phyloP scores from a whole-genome alignment of 2,797 vertebrate genomes.

The Helostoma temminkii region DNA sequence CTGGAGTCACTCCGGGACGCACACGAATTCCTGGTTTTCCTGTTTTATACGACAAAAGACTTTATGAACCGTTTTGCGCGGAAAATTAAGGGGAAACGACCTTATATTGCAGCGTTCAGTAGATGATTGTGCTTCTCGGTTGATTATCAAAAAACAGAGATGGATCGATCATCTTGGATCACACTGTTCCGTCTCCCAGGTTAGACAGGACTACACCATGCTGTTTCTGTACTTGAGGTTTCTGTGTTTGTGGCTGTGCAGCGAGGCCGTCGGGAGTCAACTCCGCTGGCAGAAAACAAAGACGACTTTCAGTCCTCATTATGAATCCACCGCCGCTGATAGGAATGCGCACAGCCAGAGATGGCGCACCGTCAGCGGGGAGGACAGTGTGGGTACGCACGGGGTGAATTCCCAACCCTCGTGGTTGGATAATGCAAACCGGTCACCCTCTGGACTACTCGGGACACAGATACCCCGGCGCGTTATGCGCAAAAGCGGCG shows the following conservation, averaged over 20 bases:
- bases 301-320: conserved; percentile 40
- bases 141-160: conserved; percentile 10
- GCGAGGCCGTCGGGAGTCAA: conserved; percentile 45
- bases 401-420: neutral
- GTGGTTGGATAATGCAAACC: neutral
- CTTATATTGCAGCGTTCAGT: neutral
- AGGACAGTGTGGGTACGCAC: conserved; percentile 2
- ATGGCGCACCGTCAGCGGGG: conserved; percentile 41
- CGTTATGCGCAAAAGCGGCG: conserved; percentile 42
- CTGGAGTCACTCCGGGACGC: conserved; percentile 43
- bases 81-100: conserved; percentile 12
- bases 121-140: neutral
- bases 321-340: conserved; percentile 30
- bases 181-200: neutral
- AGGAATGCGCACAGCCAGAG: conserved; percentile 41
- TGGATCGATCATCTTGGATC: conserved; percentile 42
- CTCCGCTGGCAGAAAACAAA: conserved; percentile 41
- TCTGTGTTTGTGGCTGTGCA: conserved; percentile 63
- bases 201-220: conserved; percentile 54
- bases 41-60: neutral
- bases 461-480: neutral
- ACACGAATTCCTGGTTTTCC: conserved; percentile 29
- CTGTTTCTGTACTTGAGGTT: conserved; percentile 40
- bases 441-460: neutral
- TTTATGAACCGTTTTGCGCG: neutral